Conservation (phyloP, 1,140 invertebrate genomes). For the Solenopsis fugax region DNA sequence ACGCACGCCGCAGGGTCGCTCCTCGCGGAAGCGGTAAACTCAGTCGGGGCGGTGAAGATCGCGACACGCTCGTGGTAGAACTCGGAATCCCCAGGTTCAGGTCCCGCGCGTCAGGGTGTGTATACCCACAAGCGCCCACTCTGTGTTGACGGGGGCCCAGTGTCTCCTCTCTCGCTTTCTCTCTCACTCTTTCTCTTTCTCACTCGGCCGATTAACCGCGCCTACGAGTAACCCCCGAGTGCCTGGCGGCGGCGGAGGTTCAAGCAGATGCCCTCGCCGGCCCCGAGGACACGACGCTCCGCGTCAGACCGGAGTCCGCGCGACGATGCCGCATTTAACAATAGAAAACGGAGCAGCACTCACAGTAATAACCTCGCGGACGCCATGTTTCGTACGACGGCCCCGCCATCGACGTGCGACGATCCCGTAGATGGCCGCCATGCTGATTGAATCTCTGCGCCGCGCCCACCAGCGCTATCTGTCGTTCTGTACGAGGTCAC, state of each 20-base stretch:
- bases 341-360: constrained; percentile 73
- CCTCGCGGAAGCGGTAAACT: constrained; percentile 1
- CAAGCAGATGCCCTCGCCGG: constrained; percentile 71
- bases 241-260: constrained; percentile 54
- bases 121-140: constrained; percentile 78
- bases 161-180: constrained; percentile 40
- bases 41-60: constrained; percentile 10
- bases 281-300: constrained; percentile 76
- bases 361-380: constrained; percentile 81
- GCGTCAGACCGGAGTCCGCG: constrained; percentile 74
- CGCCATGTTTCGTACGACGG: constrained; percentile 83
- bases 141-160: constrained; percentile 77
- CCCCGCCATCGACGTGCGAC: constrained; percentile 55
- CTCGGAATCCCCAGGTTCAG: background rate
- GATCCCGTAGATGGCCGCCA: background rate
- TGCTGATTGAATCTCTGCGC: background rate
- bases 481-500: background rate
- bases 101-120: constrained; percentile 80
- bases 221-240: background rate
- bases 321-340: constrained; percentile 76
- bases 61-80: constrained; percentile 61
- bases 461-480: background rate
- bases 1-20: background rate
- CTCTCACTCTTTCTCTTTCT: background rate
- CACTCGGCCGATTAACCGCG: background rate